Evolutionary conservation across 2,797 vertebrate genomes (phyloP), one percentile per base, ranked within the genome.

Genomic region (Geotrypetes seraphini): DNA sequence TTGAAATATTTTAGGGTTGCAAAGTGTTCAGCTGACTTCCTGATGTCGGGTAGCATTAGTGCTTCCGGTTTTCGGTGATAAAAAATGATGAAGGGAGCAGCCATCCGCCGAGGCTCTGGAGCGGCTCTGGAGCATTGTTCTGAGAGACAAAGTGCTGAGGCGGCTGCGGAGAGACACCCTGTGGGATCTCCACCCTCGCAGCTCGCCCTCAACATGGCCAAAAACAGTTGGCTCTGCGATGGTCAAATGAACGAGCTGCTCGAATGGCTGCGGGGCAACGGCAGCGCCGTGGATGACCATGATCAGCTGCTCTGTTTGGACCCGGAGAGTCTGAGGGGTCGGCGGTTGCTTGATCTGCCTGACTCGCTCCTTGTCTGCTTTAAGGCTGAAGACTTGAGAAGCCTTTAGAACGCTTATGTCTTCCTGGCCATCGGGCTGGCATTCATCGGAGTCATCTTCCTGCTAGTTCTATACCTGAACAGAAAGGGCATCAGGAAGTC

Each of bases 401-500:
- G 82, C 4, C 72, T 99, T 52, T 94, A 95, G 75, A 98, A 96
- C 11, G 99, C 96, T 0, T 98, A 97, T 0, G 92, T 96, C 39
- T 97, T 99, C 53, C 66, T 98, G 39, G 96, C 95, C 5, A 85
- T 98, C 64, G 96, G 98, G 31, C 69, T 99, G 67, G 94, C 95
- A 21, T 82, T 99, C 30, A 96, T 99, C 3, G 95, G 96, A 6
- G 86, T 96, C 28, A 93, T 98, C 55, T 99, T 99, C 66, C 83
- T 99, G 39, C 76, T 99, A 33, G 96, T 98, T 60, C 88, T 99
- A 48, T 99, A 97, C 71, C 78, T 99, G 63, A 99, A 99, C 79
- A 79, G 93, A 39, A 97, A 94, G 60, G 96, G 96, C 37, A 98
- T 99, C 69, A 99, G 97, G 75, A 88, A 87, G 52, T 99, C 96